Percentiles rank a stretch among this genome's conserved stretches.
Conservation (phyloP, 1,140 invertebrate genomes). For the Cyclargus thomasi region DNA sequence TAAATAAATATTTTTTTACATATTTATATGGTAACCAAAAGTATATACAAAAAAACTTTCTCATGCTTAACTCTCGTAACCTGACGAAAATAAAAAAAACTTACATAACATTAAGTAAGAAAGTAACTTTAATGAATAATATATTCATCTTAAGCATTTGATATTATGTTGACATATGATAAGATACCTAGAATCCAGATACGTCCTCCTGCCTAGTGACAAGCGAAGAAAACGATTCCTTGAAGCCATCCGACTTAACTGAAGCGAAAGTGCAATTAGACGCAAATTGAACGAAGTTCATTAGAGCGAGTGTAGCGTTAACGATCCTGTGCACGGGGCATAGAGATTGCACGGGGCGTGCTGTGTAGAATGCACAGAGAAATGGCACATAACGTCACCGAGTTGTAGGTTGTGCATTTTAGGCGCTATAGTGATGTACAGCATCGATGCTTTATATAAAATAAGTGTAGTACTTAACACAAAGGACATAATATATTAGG, state of each 20-base stretch:
- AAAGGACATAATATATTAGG: no score
- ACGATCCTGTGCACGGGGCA: constrained; percentile 8
- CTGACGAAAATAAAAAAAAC: no score
- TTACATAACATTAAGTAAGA: no score
- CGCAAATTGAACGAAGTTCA: constrained; percentile 13
- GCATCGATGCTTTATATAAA: background rate
- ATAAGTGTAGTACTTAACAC: no score
- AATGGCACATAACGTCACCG: background rate
- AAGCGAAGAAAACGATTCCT: background rate
- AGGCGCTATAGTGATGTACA: background rate
- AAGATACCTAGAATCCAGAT: no score
- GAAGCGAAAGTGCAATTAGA: constrained; percentile 5
- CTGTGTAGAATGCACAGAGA: constrained; percentile 24
- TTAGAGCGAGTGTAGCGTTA: constrained; percentile 26
- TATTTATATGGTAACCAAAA: no score
- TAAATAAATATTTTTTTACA: no score
- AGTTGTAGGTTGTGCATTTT: background rate
- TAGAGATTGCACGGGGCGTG: constrained; percentile 22
- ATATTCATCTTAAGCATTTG: no score
- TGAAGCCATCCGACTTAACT: background rate
- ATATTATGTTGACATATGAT: no score
- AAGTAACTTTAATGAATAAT: no score
- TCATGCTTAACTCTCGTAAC: no score
- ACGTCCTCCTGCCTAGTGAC: background rate
- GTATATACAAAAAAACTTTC: no score